Evolutionary conservation across 92 coral and sea anemone genomes (phyloP).

Genomic region (Porites cylindrica): DNA sequence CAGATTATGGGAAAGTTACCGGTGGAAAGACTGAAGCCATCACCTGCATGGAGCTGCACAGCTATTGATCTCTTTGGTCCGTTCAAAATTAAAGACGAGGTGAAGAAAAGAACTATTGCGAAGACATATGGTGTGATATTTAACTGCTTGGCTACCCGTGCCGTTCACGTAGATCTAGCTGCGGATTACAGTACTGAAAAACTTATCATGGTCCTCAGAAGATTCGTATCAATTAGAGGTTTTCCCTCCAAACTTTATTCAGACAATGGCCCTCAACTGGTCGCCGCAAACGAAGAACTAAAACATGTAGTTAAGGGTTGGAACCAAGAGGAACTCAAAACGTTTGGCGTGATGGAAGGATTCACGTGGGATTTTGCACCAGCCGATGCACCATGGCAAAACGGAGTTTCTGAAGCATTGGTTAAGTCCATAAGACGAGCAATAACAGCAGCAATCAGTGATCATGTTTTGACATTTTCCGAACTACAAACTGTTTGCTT

Average conservation of each 20-base stretch:
- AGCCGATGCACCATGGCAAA: constrained; percentile 78
- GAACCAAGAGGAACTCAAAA: constrained; percentile 46
- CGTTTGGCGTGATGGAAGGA: constrained; percentile 64
- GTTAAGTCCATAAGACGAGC: constrained; percentile 63
- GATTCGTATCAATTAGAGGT: constrained; percentile 16
- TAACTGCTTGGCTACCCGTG: neutral
- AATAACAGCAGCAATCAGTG: constrained; percentile 36
- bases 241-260: constrained; percentile 57
- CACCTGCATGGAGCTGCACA: no score
- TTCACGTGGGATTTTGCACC: constrained; percentile 56
- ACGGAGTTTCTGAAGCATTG: constrained; percentile 67
- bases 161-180: neutral
- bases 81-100: no score
- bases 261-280: constrained; percentile 69
- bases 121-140: neutral
- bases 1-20: no score
- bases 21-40: no score
- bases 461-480: constrained; percentile 57
- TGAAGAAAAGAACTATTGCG: neutral
- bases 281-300: constrained; percentile 58
- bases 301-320: constrained; percentile 49
- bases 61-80: no score
- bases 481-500: constrained; percentile 67
- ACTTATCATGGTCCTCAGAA: no score
- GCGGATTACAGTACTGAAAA: no score